Percentiles rank a stretch among this genome's conserved stretches.
Evolutionary conservation across 2,888 invertebrate species (phyloP).

Genomic region (Endomychus coccineus): DNA sequence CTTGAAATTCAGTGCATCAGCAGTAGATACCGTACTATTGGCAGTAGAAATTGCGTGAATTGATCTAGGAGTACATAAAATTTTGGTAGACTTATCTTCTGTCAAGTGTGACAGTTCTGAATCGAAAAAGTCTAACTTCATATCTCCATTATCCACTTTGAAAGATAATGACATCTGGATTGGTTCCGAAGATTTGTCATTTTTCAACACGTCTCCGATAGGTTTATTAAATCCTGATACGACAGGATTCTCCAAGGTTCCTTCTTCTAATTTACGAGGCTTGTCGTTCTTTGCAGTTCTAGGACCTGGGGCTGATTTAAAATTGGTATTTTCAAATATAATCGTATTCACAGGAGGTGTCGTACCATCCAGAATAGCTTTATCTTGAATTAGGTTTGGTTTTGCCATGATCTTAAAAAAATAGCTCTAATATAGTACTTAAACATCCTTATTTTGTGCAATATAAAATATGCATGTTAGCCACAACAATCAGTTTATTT

Average conservation of each 20-base stretch:
- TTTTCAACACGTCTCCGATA: constrained; percentile 39
- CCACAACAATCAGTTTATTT: too few species aligned
- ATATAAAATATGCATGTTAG: too few species aligned
- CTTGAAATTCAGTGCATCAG: constrained; percentile 81
- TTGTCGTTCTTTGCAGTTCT: constrained; percentile 48
- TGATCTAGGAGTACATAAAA: constrained; percentile 48
- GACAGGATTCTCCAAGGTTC: constrained; percentile 37
- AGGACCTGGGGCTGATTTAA: constrained; percentile 65
- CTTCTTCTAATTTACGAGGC: constrained; percentile 53
- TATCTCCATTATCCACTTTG: constrained; percentile 77
- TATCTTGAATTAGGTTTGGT: too few species aligned
- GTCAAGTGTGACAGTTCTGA: constrained; percentile 69
- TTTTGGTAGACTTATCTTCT: constrained; percentile 59
- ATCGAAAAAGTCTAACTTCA: constrained; percentile 90
- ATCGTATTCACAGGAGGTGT: constrained; percentile 80
- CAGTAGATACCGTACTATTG: constrained; percentile 71
- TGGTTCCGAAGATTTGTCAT: constrained; percentile 37
- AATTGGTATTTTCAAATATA: constrained; percentile 88
- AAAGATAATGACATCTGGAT: constrained; percentile 63
- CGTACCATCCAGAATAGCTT: constrained; percentile 61
- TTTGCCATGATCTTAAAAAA: too few species aligned
- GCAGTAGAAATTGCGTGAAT: constrained; percentile 55
- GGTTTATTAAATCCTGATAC: constrained; percentile 46
- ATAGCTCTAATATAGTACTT: too few species aligned
- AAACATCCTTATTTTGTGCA: too few species aligned